A percentile compares a stretch with the other conserved stretches of the same genome.
Conservation (phyloP, 1,140 invertebrate species). For the Rhizoglyphus robini region DNA sequence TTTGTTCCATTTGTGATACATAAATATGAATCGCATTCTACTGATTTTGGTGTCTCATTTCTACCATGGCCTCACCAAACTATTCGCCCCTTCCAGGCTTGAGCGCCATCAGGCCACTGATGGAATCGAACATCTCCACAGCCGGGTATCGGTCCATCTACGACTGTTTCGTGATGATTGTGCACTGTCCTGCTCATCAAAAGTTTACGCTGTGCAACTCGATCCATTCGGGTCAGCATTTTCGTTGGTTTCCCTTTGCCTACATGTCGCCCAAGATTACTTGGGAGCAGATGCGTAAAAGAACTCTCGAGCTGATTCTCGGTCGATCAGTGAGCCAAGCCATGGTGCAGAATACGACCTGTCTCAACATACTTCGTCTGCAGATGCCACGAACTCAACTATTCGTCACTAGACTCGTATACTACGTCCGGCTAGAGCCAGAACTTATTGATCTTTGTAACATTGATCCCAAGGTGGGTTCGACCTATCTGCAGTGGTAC, state of each 20-base stretch:
- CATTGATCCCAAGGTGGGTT: background rate
- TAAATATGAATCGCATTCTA: too few relatives aligned
- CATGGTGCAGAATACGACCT: background rate
- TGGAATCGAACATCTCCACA: too few relatives aligned
- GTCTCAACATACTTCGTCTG: background rate
- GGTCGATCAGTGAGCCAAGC: background rate
- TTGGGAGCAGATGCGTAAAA: background rate
- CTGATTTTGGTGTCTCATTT: too few relatives aligned
- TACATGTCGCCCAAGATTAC: background rate
- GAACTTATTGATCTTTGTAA: background rate
- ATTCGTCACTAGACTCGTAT: background rate
- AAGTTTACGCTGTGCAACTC: background rate
- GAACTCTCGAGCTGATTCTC: background rate
- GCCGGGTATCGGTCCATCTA: too few relatives aligned
- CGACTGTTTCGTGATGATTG: background rate
- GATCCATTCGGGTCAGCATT: background rate
- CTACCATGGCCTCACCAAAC: too few relatives aligned
- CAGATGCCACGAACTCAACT: constrained; percentile 7
- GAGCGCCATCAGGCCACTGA: too few relatives aligned
- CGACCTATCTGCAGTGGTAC: background rate
- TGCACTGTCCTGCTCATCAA: background rate
- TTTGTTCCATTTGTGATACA: too few relatives aligned
- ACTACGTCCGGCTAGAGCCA: background rate
- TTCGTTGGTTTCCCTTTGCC: background rate
- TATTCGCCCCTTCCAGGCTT: too few relatives aligned